Base-by-base conservation (phyloP, 2,113 vertebrate species). In the Tachysurus fulvidraco region DNA sequence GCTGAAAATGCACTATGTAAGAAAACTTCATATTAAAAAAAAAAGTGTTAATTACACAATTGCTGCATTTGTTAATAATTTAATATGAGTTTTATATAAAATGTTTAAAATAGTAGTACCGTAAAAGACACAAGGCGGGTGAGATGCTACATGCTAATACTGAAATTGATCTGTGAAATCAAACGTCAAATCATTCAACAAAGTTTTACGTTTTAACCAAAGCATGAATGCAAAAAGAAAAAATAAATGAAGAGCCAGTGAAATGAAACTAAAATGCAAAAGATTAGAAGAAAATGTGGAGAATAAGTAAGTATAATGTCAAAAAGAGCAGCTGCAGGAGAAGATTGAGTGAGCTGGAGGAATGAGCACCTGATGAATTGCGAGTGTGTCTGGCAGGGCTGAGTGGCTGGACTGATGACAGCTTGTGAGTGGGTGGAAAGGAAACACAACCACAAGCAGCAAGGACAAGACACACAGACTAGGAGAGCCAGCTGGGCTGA, bases 381-480 rank as follows among this genome's bases (percentile, higher is more conserved):
- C 8, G 55, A 74, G 69, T 84, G 69, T 81, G 78, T 81, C 78
- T 81, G 78, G 78, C 78, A 81, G 78, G 10, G 30, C 55, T 81
- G 55, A 81, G 78, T 60, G 55, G 11, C 71, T 46, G 71, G 67
- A 46, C 69, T 84, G 83, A 76, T 84, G 69, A 84, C 83, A 84
- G 83, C 69, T 74, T 84, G 83, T 84, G 83, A 84, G 83, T 84
- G 71, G 83, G 83, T 19, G 83, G 83, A 84, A 84, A 60, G 83
- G 83, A 76, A 84, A 84, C 83, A 76, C 44, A 60, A 84, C 83
- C 69, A 76, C 69, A 74, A 59, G 83, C 36, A n/a, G 69, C 69
- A 84, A 84, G 67, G 83, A 84, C 54, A 76, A 44, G 69, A 84
- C 71, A 60, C 65, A 4, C 54, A 74, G 19, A 30, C 83, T 59